Evolutionary conservation across 2,113 vertebrate genomes (phyloP).

Genomic region (Chamaetylas fuelleborni): DNA sequence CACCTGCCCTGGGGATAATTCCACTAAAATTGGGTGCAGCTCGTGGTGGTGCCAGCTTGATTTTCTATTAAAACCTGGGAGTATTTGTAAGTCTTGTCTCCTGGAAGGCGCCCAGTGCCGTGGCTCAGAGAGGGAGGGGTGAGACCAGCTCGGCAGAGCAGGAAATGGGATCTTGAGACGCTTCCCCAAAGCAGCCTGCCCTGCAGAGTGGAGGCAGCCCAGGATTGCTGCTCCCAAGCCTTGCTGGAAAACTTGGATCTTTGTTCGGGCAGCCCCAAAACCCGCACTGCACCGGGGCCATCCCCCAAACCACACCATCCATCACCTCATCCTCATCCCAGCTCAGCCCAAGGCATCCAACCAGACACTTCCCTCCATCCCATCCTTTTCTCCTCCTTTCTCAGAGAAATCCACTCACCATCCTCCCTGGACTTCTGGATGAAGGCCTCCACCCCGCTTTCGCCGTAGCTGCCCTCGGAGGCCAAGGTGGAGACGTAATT

Average conservation of each 20-base stretch:
- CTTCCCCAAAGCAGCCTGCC: neutral
- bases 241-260: neutral
- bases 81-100: slow-evolving; percentile 12
- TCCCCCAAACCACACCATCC: fast-evolving
- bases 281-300: fast-evolving
- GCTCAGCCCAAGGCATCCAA: neutral
- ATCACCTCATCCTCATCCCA: no score
- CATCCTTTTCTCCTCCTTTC: neutral
- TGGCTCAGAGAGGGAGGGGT: neutral
- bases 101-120: fast-evolving
- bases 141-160: fast-evolving
- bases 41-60: neutral
- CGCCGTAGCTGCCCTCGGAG: slow-evolving; percentile 93
- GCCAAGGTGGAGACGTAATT: slow-evolving; percentile 95
- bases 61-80: slow-evolving; percentile 23
- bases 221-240: neutral
- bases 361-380: neutral
- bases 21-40: slow-evolving; percentile 10
- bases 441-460: slow-evolving; percentile 94
- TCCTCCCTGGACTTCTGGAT: slow-evolving; percentile 94
- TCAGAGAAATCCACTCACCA: slow-evolving; percentile 75
- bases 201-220: neutral
- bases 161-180: fast-evolving
- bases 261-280: neutral
- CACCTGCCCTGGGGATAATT: slow-evolving; percentile 56